Conservation (phyloP, 2,888 invertebrate genomes). For the Patella ulyssiponensis region DNA sequence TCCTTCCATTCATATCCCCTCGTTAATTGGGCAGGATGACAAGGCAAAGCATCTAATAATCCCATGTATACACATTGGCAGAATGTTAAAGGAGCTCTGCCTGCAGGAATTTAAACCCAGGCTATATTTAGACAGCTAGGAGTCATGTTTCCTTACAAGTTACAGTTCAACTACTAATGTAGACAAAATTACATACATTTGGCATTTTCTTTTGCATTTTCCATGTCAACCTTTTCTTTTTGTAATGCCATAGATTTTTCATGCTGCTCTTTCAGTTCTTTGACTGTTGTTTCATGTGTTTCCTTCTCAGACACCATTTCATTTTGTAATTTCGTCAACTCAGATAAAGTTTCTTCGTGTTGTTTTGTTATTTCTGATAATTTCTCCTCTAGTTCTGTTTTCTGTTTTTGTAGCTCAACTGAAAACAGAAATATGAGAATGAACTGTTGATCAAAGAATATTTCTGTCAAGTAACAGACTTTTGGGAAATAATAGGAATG, state of each 20-base stretch:
- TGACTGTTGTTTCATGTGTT: constrained; percentile 22
- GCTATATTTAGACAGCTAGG: no score
- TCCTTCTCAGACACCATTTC: constrained; percentile 23
- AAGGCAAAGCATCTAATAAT: no score
- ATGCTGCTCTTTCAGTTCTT: constrained; percentile 48
- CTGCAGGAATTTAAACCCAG: no score
- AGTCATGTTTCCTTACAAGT: neutral
- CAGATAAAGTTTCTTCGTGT: constrained; percentile 36
- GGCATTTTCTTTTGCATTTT: constrained; percentile 18
- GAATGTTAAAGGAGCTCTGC: no score
- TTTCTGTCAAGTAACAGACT: no score
- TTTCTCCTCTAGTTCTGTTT: constrained; percentile 37
- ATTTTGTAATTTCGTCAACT: constrained; percentile 19
- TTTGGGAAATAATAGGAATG: no score
- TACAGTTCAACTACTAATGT: neutral
- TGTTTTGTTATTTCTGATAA: constrained; percentile 37
- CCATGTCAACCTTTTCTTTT: constrained; percentile 32
- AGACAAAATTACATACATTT: neutral
- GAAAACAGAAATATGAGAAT: neutral
- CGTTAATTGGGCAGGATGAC: no score
- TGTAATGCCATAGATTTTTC: constrained; percentile 42
- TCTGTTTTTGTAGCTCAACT: constrained; percentile 43
- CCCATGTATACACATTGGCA: no score
- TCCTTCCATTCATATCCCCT: no score
- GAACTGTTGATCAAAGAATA: no score